A percentile compares a stretch with the other conserved stretches of the same genome.
Conservation (phyloP, 2,888 invertebrate species). For the Calliphora vomitoria region DNA sequence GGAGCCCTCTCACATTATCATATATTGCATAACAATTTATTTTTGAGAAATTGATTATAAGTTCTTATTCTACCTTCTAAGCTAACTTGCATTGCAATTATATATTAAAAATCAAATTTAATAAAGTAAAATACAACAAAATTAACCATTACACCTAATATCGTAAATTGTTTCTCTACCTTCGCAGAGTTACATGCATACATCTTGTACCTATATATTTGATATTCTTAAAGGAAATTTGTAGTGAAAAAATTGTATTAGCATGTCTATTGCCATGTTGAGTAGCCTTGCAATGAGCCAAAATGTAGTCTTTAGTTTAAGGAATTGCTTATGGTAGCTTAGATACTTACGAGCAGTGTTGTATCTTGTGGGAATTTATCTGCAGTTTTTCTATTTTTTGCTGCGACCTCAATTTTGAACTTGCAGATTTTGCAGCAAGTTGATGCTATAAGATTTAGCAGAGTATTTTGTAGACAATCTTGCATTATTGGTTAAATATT, state of each 20-base stretch:
- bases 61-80: too few relatives aligned
- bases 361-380: slow-evolving; percentile 69
- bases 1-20: too few relatives aligned
- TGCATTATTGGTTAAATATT: slow-evolving; percentile 37
- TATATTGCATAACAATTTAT: too few relatives aligned
- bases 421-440: slow-evolving; percentile 23
- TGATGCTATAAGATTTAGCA: background rate
- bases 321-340: slow-evolving; percentile 27
- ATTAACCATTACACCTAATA: slow-evolving; percentile 26
- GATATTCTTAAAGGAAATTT: slow-evolving; percentile 28
- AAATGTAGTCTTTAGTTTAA: slow-evolving; percentile 43
- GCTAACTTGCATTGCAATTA: too few relatives aligned
- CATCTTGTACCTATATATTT: slow-evolving; percentile 31
- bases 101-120: too few relatives aligned
- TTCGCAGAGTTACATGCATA: background rate
- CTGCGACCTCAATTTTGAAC: slow-evolving; percentile 38
- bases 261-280: slow-evolving; percentile 60
- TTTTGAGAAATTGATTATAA: too few relatives aligned
- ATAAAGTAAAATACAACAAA: too few relatives aligned
- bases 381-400: slow-evolving; percentile 28
- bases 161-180: background rate
- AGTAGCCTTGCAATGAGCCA: slow-evolving; percentile 67
- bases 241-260: slow-evolving; percentile 53
- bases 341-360: slow-evolving; percentile 44
- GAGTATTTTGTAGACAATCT: slow-evolving; percentile 24